These are phyloP conservation scores for Furnarius figulus DNA, from an alignment of 2,113 vertebrate genomes.

Conservation along the genomic window DNA sequence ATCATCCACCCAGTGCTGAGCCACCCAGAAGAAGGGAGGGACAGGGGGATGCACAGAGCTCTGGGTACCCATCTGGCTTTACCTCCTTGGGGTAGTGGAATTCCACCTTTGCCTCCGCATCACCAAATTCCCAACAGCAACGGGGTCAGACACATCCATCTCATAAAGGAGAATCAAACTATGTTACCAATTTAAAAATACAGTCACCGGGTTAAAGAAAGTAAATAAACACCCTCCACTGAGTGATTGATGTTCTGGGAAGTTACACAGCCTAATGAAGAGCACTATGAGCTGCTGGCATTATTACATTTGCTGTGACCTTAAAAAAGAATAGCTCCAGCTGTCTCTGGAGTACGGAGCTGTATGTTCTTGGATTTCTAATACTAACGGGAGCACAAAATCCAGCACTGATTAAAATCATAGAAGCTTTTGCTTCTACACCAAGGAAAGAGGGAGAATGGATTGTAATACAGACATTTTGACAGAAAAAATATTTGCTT, in stretches of 20 bases:
- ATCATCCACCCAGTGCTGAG: not conserved
- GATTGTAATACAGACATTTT: conserved; percentile 12
- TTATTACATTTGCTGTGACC: conserved; percentile 54
- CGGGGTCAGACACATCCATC: accelerated
- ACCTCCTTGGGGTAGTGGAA: not conserved
- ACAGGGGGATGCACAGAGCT: accelerated
- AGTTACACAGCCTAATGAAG: conserved; percentile 43
- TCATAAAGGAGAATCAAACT: not conserved
- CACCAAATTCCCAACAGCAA: not conserved
- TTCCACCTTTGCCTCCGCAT: not conserved
- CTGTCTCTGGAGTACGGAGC: not conserved
- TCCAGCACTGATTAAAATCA: conserved; percentile 34
- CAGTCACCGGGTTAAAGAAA: not conserved
- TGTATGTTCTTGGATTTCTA: conserved; percentile 59
- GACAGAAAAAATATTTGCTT: conserved; percentile 53
- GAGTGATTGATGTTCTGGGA: not conserved
- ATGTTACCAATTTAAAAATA: not conserved
- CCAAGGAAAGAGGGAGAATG: not conserved
- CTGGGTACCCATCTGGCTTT: not conserved
- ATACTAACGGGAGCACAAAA: not conserved
- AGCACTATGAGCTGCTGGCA: conserved; percentile 3
- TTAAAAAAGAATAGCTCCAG: conserved; percentile 34
- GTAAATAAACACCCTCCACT: not conserved
- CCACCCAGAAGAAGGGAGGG: not conserved
- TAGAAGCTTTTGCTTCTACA: not conserved